phyloP scores from a whole-genome alignment of 1,140 invertebrate species.

The Drosophila cardini region DNA sequence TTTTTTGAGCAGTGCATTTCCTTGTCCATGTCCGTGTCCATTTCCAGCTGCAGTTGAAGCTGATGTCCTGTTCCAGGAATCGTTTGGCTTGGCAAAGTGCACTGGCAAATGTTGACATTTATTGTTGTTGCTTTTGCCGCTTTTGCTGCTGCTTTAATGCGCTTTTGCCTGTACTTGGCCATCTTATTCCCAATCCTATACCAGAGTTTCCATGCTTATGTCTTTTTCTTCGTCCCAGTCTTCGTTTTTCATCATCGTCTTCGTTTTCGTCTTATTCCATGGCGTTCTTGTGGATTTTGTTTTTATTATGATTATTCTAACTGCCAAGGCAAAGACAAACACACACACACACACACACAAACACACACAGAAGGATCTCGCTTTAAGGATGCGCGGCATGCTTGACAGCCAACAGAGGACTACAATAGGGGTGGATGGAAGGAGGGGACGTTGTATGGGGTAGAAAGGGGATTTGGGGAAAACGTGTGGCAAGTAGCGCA shows the following conservation, averaged over 20 bases:
- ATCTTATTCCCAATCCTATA: conserved; percentile 26
- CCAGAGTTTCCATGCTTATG: not conserved
- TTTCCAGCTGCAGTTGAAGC: conserved; percentile 6
- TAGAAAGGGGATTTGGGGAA: not conserved
- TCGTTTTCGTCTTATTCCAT: conserved; percentile 15
- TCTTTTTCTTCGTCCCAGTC: conserved; percentile 13
- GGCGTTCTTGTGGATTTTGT: conserved; percentile 71
- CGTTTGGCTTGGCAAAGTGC: conserved; percentile 58
- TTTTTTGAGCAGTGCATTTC: too few relatives aligned
- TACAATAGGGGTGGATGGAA: too few relatives aligned
- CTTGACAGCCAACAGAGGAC: not conserved
- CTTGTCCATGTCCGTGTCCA: conserved; percentile 16
- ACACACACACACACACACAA: conserved; percentile 23
- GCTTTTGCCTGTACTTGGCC: conserved; percentile 28
- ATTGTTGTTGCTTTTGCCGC: conserved; percentile 51
- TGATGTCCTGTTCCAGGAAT: conserved; percentile 3
- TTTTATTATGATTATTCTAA: conserved; percentile 83
- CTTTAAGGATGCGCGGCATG: conserved; percentile 7
- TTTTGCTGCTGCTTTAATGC: conserved; percentile 46
- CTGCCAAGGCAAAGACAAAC: conserved; percentile 74
- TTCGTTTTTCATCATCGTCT: conserved; percentile 9
- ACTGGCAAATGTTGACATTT: conserved; percentile 79
- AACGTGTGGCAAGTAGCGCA: conserved; percentile 30
- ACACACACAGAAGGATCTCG: conserved; percentile 12
- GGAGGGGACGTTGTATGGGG: not conserved